phyloP scores from a whole-genome alignment of 2,888 invertebrate species.

The Bellardia pandia region DNA sequence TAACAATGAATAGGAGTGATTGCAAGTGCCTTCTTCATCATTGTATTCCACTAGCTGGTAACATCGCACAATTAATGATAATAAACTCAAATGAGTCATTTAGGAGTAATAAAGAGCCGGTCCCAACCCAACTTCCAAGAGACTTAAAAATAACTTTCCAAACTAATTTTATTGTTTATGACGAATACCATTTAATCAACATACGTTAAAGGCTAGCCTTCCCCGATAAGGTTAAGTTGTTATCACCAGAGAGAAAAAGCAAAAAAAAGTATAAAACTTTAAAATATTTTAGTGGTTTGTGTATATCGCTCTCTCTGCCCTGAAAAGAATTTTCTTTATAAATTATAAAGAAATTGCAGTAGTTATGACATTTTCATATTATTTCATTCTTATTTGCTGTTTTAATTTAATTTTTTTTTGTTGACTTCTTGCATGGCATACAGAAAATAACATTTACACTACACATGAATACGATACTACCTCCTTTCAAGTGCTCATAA shows the following conservation, averaged over 20 bases:
- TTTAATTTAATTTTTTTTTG: slow-evolving; percentile 34
- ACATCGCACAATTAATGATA: too few species aligned
- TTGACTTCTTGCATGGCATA: slow-evolving; percentile 37
- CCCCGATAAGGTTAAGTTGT: background rate
- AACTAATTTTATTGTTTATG: too few species aligned
- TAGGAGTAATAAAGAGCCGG: too few species aligned
- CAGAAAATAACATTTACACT: slow-evolving; percentile 51
- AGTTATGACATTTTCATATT: slow-evolving; percentile 61
- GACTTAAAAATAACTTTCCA: too few species aligned
- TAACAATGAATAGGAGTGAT: too few species aligned
- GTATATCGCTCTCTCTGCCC: background rate
- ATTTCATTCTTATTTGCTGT: slow-evolving; percentile 33
- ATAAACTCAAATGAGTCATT: too few species aligned
- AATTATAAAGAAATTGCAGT: slow-evolving; percentile 58
- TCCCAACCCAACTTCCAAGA: too few species aligned
- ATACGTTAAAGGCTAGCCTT: slow-evolving; percentile 38
- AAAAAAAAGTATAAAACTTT: slow-evolving; percentile 5
- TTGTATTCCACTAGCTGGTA: too few species aligned
- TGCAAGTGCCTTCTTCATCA: too few species aligned
- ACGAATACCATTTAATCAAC: too few species aligned
- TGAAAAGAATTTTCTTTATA: slow-evolving; percentile 47
- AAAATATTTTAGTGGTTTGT: slow-evolving; percentile 47
- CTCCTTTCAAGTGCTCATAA: slow-evolving; percentile 50
- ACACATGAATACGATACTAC: slow-evolving; percentile 40
- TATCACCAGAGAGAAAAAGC: background rate